Base-by-base conservation (phyloP, 2,797 vertebrate genomes). In the Pangasius djambal region DNA sequence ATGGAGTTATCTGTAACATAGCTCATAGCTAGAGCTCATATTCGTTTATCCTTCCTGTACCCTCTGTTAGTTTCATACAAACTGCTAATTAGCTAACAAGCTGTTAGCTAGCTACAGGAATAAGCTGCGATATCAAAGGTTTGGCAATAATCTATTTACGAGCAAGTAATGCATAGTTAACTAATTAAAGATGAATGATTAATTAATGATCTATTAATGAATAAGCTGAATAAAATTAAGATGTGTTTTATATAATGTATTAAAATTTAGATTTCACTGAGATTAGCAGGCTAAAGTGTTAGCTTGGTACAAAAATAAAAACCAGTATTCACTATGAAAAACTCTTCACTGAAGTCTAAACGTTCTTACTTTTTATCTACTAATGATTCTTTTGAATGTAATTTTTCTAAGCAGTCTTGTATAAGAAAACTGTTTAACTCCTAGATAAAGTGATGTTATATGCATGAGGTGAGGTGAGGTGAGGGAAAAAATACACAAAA, bases 371-470 rank as follows among this genome's bases (percentile, higher is more conserved):
- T 82, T 40, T 61, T 6, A 40, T 59, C 18, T 37, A 2, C n/a
- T 55, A 31, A 31, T 52, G 48, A 52, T 20, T 22, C 18, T 18
- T 57, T 34, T 59, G 18, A 59, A 25, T 37, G 78, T 1, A 57
- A 34, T 79, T 57, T 0, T 9, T 81, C 52, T 22, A 59, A 6
- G 52, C 52, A 37, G 78, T 59, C 18, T 44, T 44, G 6, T 44
- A 44, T 44, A 44, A 44, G 44, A 44, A 44, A 81, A n/a, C 55
- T 40, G 22, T 37, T 63, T 28, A 40, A 6, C 57, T 44, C 44
- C 18, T 50, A 50, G 44, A 57, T 69, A n/a, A 79, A 78, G 63
- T 79, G 40, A 72, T 89, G 16, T 83, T 69, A 82, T 59, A 88
- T 88, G 37, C 52, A 86, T 48, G 83, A 86, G 34, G 48, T 18